Evolutionary conservation across 1,140 invertebrate species (phyloP).

Genomic region (Brachionus plicatilis): DNA sequence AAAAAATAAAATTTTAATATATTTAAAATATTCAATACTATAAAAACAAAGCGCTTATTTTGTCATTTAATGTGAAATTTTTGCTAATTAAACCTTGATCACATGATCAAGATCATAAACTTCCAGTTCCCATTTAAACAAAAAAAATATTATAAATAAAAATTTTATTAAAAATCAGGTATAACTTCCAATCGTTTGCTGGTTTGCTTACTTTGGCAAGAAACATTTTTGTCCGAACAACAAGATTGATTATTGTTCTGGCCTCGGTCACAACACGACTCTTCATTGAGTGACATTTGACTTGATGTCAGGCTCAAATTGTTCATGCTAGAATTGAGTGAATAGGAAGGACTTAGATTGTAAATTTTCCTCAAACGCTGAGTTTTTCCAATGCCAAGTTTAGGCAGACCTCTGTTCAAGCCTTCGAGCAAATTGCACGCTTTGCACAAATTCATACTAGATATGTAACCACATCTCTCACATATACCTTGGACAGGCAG

Average conservation of each 20-base stretch:
- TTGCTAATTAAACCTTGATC: too few relatives aligned
- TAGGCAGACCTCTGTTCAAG: conserved; percentile 82
- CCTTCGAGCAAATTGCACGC: conserved; percentile 92
- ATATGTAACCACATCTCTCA: conserved; percentile 83
- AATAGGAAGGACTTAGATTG: conserved; percentile 37
- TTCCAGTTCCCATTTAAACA: too few relatives aligned
- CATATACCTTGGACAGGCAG: conserved; percentile 73
- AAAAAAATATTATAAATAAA: too few relatives aligned
- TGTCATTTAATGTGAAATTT: too few relatives aligned
- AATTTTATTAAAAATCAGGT: background rate
- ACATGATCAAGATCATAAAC: too few relatives aligned
- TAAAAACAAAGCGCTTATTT: too few relatives aligned
- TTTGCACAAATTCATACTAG: conserved; percentile 90
- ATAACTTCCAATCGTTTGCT: background rate
- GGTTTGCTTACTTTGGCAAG: background rate
- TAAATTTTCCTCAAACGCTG: conserved; percentile 10
- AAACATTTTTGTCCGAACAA: background rate
- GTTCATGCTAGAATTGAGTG: conserved; percentile 29
- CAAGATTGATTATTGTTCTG: background rate
- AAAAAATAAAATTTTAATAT: too few relatives aligned
- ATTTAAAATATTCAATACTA: too few relatives aligned
- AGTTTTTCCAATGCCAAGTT: conserved; percentile 45
- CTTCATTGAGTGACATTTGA: background rate
- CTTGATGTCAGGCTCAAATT: conserved; percentile 10
- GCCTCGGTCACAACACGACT: background rate